Evolutionary conservation across 1,140 invertebrate species (phyloP).

Genomic region (Neelides sp.): DNA sequence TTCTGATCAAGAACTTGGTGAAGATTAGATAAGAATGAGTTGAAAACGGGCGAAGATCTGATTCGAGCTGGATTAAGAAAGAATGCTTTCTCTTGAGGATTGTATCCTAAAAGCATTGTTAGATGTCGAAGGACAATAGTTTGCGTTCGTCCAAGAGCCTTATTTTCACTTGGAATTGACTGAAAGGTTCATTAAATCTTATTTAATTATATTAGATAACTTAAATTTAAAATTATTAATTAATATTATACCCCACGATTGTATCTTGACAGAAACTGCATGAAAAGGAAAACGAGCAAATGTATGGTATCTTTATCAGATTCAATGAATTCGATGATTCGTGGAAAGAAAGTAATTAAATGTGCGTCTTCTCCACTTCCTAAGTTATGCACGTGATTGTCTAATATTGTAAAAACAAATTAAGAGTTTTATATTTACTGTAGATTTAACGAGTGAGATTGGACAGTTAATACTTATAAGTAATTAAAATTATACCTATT

Average conservation of each 20-base stretch:
- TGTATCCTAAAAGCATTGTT: constrained; percentile 85
- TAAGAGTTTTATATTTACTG: neutral
- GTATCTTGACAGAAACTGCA: constrained; percentile 77
- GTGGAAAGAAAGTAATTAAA: constrained; percentile 52
- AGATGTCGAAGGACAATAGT: constrained; percentile 82
- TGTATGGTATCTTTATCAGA: constrained; percentile 91
- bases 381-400: constrained; percentile 55
- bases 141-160: constrained; percentile 58
- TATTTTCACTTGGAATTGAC: constrained; percentile 75
- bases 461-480: neutral
- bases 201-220: too few relatives aligned
- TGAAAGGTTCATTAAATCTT: constrained; percentile 32
- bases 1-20: constrained; percentile 85
- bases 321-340: constrained; percentile 84
- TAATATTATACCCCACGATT: constrained; percentile 45
- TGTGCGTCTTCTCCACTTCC: constrained; percentile 56
- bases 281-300: constrained; percentile 83
- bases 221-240: constrained; percentile 3
- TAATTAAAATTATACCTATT: constrained; percentile 53
- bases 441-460: neutral
- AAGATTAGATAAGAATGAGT: constrained; percentile 83
- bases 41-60: constrained; percentile 82
- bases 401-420: constrained; percentile 39
- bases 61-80: constrained; percentile 76
- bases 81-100: constrained; percentile 74